phyloP scores from a whole-genome alignment of 2,797 vertebrate species.

The Sciurus vulgaris region DNA sequence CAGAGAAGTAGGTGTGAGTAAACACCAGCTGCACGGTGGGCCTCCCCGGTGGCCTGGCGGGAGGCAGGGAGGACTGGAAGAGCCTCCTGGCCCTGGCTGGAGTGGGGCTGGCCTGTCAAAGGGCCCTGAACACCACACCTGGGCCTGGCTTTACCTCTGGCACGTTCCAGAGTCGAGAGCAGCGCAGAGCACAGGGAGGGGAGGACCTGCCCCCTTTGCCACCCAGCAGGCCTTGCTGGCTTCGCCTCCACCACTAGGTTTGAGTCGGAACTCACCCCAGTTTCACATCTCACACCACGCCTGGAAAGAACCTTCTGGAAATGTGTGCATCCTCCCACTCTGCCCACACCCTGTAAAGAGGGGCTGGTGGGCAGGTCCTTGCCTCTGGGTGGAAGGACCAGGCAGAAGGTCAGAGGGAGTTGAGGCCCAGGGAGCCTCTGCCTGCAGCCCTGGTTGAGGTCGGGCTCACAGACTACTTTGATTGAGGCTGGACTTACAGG shows the following conservation, averaged over 20 bases:
- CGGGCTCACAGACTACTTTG: background rate
- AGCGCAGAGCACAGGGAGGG: too few relatives aligned
- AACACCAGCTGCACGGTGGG: background rate
- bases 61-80: background rate
- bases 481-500: background rate
- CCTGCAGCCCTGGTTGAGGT: background rate
- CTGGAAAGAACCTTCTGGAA: slow-evolving; percentile 4
- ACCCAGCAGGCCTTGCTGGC: background rate
- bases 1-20: background rate
- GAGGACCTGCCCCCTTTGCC: background rate
- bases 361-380: background rate
- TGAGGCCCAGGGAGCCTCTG: background rate
- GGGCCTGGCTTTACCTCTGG: background rate
- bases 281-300: background rate
- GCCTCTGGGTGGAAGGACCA: background rate
- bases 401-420: background rate
- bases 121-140: background rate
- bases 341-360: background rate
- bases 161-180: background rate
- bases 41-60: background rate
- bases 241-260: too few relatives aligned
- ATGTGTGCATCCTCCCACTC: background rate
- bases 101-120: background rate
- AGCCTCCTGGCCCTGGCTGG: background rate
- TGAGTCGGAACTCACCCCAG: background rate